Evolutionary conservation across 2,888 invertebrate species (phyloP), one percentile per base, ranked within the genome.

Genomic region (Xanthorhoe designata): DNA sequence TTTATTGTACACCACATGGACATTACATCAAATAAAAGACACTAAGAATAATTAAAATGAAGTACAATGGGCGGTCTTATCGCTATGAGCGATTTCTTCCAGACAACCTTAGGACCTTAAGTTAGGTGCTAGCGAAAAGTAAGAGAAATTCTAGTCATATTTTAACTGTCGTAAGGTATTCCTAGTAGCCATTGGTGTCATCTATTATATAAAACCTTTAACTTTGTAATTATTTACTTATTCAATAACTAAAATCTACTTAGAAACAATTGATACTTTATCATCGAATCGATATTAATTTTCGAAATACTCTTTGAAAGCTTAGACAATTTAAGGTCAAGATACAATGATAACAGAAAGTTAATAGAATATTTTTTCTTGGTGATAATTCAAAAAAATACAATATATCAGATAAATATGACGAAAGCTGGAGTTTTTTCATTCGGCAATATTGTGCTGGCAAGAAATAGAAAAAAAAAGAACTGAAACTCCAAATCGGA

Each of bases 361-460:
- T 19, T 19, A 45, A 45, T 9, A 24, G 7, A 49, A 35, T 50
- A 38, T 42, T 47, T 42, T 50, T 51, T 61, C 54, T 55, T 24
- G 49, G 17, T 32, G 19, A 24, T 29, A 32, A 47, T 49, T 57
- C 32, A 9, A 47, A 57, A 61, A 60, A 55, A 32, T 29, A 56
- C 42, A 62, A 56, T 50, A 51, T 35, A 45, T 10, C 50, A 50
- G 51, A 65, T n/a, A 53, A 47, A 64, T 19, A 38, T 54, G 54
- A 59, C 38, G 42, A 60, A 53, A 58, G 7, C 10, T 55, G 32
- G 32, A 49, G 64, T 59, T 59, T 54, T 52, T 29, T 19, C 54
- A 54, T 54, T 54, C 53, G 53, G 38, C 54, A 64, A 45, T 52
- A 65, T 65, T 65, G 42, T 65, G 45, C 35, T 54, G 55, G 38